Conservation (phyloP, 2,797 vertebrate genomes). For the Podargus strigoides region DNA sequence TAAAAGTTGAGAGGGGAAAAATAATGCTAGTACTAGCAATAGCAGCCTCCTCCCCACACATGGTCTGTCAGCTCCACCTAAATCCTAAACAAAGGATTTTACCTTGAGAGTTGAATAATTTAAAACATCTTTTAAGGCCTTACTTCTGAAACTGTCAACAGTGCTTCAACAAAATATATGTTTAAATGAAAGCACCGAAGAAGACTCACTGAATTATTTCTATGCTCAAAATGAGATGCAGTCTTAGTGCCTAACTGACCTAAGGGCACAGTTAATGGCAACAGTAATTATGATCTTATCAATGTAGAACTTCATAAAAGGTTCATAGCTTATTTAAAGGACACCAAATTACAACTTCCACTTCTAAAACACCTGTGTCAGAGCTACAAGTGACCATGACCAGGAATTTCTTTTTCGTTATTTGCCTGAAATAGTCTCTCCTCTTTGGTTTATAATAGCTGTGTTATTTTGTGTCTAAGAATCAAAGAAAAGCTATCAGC, state of each 20-base stretch:
- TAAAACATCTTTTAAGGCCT: neutral
- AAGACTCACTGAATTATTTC: neutral
- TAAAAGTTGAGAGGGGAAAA: neutral
- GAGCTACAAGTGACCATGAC: neutral
- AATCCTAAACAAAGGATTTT: neutral
- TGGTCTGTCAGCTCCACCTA: neutral
- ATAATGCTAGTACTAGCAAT: neutral
- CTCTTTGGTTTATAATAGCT: neutral
- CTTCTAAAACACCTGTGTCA: neutral
- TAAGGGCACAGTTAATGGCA: conserved; percentile 32
- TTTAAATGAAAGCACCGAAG: neutral
- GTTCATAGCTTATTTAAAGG: neutral
- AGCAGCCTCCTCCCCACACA: neutral
- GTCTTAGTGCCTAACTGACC: neutral
- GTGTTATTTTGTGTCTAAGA: neutral
- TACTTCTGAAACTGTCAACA: neutral
- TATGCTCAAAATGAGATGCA: neutral
- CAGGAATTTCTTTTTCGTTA: neutral
- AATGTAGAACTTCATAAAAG: neutral
- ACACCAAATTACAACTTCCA: neutral
- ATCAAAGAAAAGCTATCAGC: neutral
- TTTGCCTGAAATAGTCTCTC: neutral
- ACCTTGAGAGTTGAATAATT: neutral
- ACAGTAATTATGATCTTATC: conserved; percentile 11
- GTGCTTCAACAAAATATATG: neutral